Percentiles rank a stretch among this genome's conserved stretches.
phyloP scores from a whole-genome alignment of 1,140 invertebrate species.

The Drosophila setifemur region DNA sequence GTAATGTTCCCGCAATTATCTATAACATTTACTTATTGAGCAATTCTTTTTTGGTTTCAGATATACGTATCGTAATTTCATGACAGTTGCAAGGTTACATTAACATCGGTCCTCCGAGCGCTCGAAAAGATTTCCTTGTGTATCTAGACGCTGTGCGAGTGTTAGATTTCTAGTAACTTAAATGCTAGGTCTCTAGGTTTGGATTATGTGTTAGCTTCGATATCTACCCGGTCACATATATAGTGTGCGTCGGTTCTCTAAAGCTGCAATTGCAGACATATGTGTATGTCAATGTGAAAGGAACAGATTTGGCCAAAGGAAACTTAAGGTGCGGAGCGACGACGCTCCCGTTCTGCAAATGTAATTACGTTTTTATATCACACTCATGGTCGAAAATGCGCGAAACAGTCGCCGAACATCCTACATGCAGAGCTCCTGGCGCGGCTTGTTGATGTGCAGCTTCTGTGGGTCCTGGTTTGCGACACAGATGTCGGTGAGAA shows the following conservation, averaged over 20 bases:
- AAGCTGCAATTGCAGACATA: conserved; percentile 60
- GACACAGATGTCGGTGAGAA: conserved; percentile 76
- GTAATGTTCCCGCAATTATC: neutral
- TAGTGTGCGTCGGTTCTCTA: conserved; percentile 41
- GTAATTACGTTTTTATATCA: conserved; percentile 67
- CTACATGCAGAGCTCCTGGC: conserved; percentile 80
- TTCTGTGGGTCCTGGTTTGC: conserved; percentile 70
- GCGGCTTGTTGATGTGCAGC: conserved; percentile 75
- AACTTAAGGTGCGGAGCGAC: conserved; percentile 60
- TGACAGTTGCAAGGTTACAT: conserved; percentile 24
- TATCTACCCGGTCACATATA: conserved; percentile 28
- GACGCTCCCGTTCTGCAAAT: conserved; percentile 22
- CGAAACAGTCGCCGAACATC: conserved; percentile 8
- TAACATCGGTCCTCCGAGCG: neutral
- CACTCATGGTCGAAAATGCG: conserved; percentile 67
- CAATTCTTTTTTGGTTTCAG: conserved; percentile 7
- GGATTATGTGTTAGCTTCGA: conserved; percentile 38
- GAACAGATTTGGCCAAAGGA: conserved; percentile 74
- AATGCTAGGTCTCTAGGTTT: conserved; percentile 35
- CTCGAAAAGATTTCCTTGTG: neutral
- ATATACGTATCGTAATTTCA: neutral
- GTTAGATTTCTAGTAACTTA: conserved; percentile 52
- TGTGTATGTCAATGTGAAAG: conserved; percentile 53
- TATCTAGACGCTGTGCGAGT: conserved; percentile 31
- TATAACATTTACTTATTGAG: conserved; percentile 5